Percentiles rank a stretch among this genome's conserved stretches.
These are phyloP conservation scores for Lymantria monacha DNA, from an alignment of 2,888 invertebrate genomes.

Conservation along the genomic window DNA sequence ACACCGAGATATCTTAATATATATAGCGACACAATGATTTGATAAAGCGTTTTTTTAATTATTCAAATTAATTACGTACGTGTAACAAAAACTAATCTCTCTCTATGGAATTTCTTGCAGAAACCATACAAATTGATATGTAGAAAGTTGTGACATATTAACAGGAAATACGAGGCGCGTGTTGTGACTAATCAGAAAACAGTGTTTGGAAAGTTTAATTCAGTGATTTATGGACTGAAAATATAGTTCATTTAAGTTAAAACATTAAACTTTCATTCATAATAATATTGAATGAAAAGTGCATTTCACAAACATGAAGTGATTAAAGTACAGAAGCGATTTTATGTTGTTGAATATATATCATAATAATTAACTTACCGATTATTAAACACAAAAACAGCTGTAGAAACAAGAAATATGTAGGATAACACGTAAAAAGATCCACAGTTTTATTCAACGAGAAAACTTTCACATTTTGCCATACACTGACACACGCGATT, in stretches of 20 bases:
- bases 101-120: background rate
- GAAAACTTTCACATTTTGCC: slow-evolving; percentile 68
- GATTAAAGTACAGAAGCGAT: background rate
- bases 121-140: background rate
- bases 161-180: too few relatives aligned
- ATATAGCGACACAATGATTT: background rate
- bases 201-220: background rate
- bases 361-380: slow-evolving; percentile 20
- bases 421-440: slow-evolving; percentile 38
- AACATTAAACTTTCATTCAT: background rate
- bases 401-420: slow-evolving; percentile 34
- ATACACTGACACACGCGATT: slow-evolving; percentile 42
- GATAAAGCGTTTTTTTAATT: background rate
- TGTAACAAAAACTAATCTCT: background rate
- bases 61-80: background rate
- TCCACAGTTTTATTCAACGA: slow-evolving; percentile 43
- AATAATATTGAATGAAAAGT: background rate
- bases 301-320: background rate
- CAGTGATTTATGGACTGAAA: background rate
- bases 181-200: background rate
- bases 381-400: slow-evolving; percentile 24
- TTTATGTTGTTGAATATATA: background rate
- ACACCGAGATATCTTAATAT: too few relatives aligned
- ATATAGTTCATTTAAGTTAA: background rate
- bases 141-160: background rate